Evolutionary conservation across 2,888 invertebrate genomes (phyloP).

Genomic region (Ctenicera cuprea): DNA sequence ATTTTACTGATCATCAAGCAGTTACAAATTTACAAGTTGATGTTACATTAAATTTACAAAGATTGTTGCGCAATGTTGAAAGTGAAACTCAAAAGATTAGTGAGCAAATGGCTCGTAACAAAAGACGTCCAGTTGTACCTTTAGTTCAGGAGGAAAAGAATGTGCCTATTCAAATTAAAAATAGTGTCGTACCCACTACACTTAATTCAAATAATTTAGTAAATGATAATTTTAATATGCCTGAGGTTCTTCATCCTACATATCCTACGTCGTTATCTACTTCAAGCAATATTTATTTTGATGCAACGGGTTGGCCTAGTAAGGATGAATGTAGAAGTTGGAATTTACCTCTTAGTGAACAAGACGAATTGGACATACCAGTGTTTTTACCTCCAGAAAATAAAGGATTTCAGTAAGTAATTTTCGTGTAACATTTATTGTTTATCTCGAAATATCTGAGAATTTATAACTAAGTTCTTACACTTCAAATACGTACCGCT

Average conservation of each 20-base stretch:
- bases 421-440: neutral
- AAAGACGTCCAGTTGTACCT: constrained; percentile 30
- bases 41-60: constrained; percentile 72
- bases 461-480: too few species aligned
- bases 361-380: constrained; percentile 77
- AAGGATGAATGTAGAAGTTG: constrained; percentile 73
- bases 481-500: too few species aligned
- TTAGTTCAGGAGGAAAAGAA: constrained; percentile 4
- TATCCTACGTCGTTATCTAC: constrained; percentile 74
- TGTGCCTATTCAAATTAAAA: constrained; percentile 4
- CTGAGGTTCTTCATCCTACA: constrained; percentile 65
- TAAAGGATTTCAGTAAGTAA: constrained; percentile 83
- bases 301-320: constrained; percentile 76
- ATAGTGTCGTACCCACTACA: neutral
- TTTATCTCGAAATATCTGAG: too few species aligned
- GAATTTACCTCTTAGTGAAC: constrained; percentile 70
- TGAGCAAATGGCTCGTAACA: constrained; percentile 68
- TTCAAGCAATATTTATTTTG: constrained; percentile 74
- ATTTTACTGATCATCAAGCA: constrained; percentile 69
- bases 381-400: constrained; percentile 85
- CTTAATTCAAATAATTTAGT: constrained; percentile 7
- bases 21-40: constrained; percentile 71
- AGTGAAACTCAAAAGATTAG: constrained; percentile 73
- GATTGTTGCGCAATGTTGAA: constrained; percentile 73
- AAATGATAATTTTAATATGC: constrained; percentile 52